Evolutionary conservation across 2,797 vertebrate species (phyloP), one percentile per base, ranked within the genome.

Genomic region (Rhincodon typus): DNA sequence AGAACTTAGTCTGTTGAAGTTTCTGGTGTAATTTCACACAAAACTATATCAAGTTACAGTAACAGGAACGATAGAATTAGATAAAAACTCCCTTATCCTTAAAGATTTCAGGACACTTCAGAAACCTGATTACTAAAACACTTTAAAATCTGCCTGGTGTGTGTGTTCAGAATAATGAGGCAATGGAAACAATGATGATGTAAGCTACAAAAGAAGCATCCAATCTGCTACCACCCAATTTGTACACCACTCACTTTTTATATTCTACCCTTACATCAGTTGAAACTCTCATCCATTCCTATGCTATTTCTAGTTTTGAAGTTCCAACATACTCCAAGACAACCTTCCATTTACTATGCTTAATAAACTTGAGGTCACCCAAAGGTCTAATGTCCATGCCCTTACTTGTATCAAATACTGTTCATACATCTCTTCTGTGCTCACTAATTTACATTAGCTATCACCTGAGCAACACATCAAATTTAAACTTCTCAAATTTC

Each of bases 1-100:
- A 95, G 13, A 57, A 30, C 30, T 95, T 50, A 95, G 27, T 95
- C 94, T 95, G 30, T 95, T n/a, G 70, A 77, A 95, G 50, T n/a
- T 94, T 94, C 25, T 70, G 27, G 69, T 72, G 23, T 17, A 42
- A 94, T 69, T 94, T 94, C 57, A 67, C 4, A 21, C 62, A 93
- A 66, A 53, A 62, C 17, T 42, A 34, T 88, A 88, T 88, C 27
- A 57, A 57, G 50, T 69, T 30, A 46, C 57, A 30, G 6, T 66
- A 42, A 38, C 67, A 67, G 62, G 93, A 94, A 94, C 38, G 23
- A 19, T 67, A 42, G 25, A 94, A 72, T 72, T 70, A 70, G 38
- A 15, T 50, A 46, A 94, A 50, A 72, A 6, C 42, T 50, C 25
- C 66, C 23, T 46, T 12, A 3, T 72, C 50, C 67, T 69, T 38